phyloP scores from a whole-genome alignment of 2,888 invertebrate genomes.

The Ophion ellenae region DNA sequence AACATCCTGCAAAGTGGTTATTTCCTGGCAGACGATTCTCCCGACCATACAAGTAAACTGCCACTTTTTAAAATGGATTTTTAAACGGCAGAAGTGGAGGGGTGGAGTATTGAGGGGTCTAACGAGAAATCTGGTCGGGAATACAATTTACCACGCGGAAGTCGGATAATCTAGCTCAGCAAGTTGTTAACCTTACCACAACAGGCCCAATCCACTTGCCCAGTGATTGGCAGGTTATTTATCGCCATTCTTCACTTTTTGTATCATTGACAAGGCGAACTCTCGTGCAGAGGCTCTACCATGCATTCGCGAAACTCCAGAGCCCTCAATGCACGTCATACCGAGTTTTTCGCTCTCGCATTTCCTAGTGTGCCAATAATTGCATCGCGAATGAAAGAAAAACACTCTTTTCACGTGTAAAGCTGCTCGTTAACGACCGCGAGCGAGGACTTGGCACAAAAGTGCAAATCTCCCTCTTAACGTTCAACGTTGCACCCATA shows the following conservation, averaged over 20 bases:
- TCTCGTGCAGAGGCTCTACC: not conserved
- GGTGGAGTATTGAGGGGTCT: not conserved
- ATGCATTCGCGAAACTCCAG: not conserved
- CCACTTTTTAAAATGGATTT: not conserved
- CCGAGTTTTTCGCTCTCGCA: not conserved
- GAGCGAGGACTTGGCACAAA: constrained; percentile 15
- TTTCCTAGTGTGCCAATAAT: constrained; percentile 11
- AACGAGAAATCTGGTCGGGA: constrained; percentile 13
- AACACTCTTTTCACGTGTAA: constrained; percentile 18
- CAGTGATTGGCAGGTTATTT: not conserved
- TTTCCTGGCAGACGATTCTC: constrained; percentile 11
- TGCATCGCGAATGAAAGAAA: not conserved
- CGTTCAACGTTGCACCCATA: constrained; percentile 14
- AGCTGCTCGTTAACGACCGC: constrained; percentile 45
- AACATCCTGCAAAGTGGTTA: constrained; percentile 37
- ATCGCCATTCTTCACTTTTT: not conserved
- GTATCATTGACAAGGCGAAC: not conserved
- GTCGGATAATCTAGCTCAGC: not conserved
- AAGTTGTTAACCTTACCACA: not conserved
- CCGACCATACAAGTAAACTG: not conserved
- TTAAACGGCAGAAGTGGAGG: not conserved
- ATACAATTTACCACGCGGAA: not conserved
- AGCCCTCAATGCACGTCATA: not conserved
- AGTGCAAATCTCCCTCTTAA: constrained; percentile 30
- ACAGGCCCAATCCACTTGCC: not conserved